Conservation (phyloP, 1,140 invertebrate species). For the Bombus balteatus region DNA sequence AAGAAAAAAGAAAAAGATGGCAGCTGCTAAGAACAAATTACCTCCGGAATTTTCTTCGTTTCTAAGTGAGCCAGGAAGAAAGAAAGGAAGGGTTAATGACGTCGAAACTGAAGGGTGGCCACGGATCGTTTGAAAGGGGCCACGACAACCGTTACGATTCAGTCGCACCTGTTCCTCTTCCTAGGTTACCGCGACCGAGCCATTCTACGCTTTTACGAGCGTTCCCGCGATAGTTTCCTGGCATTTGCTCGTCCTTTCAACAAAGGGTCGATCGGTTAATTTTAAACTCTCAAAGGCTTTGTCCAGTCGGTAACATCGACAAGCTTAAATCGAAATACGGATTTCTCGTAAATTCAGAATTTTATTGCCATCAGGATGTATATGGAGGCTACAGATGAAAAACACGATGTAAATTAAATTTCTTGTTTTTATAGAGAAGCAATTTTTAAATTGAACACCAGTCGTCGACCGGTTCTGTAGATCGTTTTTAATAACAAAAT, state of each 20-base stretch:
- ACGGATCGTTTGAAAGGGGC: slow-evolving; percentile 11
- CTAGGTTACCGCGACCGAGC: background rate
- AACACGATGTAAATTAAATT: background rate
- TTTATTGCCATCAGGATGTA: background rate
- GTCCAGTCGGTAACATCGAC: background rate
- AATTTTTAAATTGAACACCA: background rate
- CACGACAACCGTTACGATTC: slow-evolving; percentile 49
- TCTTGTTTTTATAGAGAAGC: background rate
- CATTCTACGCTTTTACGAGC: slow-evolving; percentile 45
- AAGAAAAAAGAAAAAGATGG: background rate
- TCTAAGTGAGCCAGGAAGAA: background rate
- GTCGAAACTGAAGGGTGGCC: slow-evolving; percentile 53
- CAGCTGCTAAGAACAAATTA: background rate
- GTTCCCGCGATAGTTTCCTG: background rate
- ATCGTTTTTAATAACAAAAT: background rate
- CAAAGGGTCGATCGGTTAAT: slow-evolving; percentile 16
- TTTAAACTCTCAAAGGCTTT: background rate
- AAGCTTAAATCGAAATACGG: background rate
- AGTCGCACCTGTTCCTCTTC: slow-evolving; percentile 58
- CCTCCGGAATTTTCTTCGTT: slow-evolving; percentile 38
- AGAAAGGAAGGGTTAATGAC: slow-evolving; percentile 46
- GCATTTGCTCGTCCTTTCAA: background rate
- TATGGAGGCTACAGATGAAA: background rate
- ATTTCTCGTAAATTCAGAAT: background rate
- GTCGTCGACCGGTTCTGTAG: background rate